These are phyloP conservation scores for Suricata suricatta DNA, from an alignment of 2,113 vertebrate species.

Conservation along the genomic window DNA sequence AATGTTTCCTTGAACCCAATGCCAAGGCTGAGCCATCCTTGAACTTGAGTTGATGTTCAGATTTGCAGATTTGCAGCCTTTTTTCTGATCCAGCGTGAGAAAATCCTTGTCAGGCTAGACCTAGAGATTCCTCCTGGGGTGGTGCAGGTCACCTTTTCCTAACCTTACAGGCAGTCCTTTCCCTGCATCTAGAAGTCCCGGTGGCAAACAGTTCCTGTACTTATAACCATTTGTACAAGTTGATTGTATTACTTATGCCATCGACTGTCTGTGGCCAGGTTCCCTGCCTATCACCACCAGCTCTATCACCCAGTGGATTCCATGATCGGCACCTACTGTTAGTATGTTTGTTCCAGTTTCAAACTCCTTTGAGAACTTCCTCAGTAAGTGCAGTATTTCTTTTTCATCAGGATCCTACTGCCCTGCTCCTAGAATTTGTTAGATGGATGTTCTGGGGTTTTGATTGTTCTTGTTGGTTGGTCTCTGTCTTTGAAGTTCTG, in stretches of 20 bases:
- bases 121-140: not conserved
- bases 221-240: not conserved
- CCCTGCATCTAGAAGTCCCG: not conserved
- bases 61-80: not conserved
- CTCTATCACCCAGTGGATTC: too few species aligned
- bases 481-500: not conserved
- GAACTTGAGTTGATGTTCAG: not conserved
- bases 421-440: not conserved
- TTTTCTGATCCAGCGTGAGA: not conserved
- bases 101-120: not conserved
- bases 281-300: not conserved
- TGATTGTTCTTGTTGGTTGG: not conserved
- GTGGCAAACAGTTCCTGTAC: not conserved
- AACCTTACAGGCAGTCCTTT: not conserved
- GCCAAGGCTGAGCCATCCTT: not conserved
- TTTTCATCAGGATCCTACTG: not conserved
- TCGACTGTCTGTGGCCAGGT: not conserved
- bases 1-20: not conserved
- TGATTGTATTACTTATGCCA: not conserved
- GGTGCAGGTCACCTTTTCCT: not conserved
- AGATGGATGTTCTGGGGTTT: not conserved
- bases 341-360: accelerated
- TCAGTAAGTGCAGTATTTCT: not conserved
- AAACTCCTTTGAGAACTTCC: not conserved
- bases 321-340: accelerated